A percentile compares a stretch with the other conserved stretches of the same genome.
Conservation (phyloP, 2,113 vertebrate species). For the Prunella fulvescens region DNA sequence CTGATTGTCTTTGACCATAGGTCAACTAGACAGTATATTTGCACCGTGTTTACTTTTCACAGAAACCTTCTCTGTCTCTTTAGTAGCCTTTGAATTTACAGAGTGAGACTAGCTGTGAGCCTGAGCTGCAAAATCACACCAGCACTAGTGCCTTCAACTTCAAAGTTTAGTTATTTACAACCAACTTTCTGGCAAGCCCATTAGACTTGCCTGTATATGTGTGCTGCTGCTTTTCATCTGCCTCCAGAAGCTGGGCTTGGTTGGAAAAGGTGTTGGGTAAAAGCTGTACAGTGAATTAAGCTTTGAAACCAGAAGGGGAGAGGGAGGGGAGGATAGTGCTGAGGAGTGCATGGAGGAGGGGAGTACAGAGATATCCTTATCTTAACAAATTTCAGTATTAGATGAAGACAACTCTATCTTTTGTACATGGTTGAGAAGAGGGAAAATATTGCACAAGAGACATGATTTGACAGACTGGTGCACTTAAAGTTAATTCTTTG, state of each 20-base stretch:
- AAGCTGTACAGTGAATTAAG: background rate
- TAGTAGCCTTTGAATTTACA: background rate
- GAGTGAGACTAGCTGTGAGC: background rate
- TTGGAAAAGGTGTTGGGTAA: background rate
- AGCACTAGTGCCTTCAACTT: background rate
- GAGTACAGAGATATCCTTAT: background rate
- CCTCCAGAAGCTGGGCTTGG: background rate
- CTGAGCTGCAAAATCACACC: background rate
- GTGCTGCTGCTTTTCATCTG: background rate
- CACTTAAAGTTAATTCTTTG: background rate
- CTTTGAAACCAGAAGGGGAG: background rate
- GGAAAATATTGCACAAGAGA: background rate
- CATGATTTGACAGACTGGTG: background rate
- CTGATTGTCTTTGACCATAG: background rate
- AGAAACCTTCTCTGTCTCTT: constrained; percentile 3
- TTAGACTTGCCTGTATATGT: background rate
- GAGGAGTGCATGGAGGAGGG: background rate
- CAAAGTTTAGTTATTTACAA: constrained; percentile 10
- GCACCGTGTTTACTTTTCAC: background rate
- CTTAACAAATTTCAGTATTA: background rate
- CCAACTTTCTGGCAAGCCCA: background rate
- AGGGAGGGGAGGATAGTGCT: background rate
- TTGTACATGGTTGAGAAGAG: background rate
- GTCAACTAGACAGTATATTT: background rate
- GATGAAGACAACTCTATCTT: background rate